Evolutionary conservation across 1,140 invertebrate genomes (phyloP).

Genomic region (Ericerus pela): DNA sequence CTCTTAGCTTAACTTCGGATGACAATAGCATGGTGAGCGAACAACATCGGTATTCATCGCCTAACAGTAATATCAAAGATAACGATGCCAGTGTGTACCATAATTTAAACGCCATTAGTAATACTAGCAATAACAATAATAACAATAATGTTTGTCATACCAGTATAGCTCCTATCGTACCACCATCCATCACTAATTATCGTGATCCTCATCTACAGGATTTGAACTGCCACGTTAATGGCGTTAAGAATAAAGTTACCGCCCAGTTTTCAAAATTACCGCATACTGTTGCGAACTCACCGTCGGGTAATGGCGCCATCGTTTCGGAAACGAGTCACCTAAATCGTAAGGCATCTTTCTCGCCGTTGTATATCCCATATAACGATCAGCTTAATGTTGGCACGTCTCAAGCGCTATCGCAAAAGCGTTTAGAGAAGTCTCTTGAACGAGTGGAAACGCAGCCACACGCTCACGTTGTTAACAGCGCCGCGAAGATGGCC

Average conservation of each 20-base stretch:
- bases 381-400: not conserved
- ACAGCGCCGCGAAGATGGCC: not conserved
- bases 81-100: not conserved
- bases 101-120: not conserved
- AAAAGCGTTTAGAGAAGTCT: not conserved
- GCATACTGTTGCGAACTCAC: too few species aligned
- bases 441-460: not conserved
- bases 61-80: too few species aligned
- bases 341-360: not conserved
- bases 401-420: not conserved
- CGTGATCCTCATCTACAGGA: too few species aligned
- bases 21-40: not conserved
- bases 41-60: not conserved
- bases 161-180: too few species aligned
- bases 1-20: constrained; percentile 2
- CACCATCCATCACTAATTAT: too few species aligned
- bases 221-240: not conserved
- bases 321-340: too few species aligned
- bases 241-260: not conserved
- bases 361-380: not conserved
- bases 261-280: too few species aligned
- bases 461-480: not conserved
- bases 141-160: too few species aligned
- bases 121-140: too few species aligned
- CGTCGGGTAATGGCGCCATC: too few species aligned